phyloP scores from a whole-genome alignment of 2,797 vertebrate species.

The Microchirus variegatus region DNA sequence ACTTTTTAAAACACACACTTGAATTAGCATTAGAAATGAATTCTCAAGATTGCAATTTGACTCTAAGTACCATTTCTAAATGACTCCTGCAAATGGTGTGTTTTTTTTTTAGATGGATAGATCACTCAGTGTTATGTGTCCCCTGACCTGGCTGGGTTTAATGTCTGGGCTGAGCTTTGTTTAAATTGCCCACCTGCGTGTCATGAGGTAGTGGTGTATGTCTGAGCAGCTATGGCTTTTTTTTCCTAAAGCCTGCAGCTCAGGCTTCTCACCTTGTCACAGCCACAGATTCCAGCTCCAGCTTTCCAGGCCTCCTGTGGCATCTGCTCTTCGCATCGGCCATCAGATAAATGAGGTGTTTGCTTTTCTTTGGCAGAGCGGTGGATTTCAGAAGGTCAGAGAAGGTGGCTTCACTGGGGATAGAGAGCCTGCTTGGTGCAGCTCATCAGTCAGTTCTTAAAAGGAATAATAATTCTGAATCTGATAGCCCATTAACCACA shows the following conservation, averaged over 20 bases:
- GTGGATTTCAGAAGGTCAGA: slow-evolving; percentile 73
- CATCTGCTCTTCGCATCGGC: slow-evolving; percentile 67
- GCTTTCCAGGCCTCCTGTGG: slow-evolving; percentile 44
- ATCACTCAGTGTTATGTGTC: slow-evolving; percentile 6
- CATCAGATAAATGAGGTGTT: slow-evolving; percentile 75
- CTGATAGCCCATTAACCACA: slow-evolving; percentile 50
- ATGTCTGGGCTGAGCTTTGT: slow-evolving; percentile 29
- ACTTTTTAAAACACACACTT: slow-evolving; percentile 22
- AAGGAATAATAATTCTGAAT: slow-evolving; percentile 36
- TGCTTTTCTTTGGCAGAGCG: slow-evolving; percentile 72
- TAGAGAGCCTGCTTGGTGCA: slow-evolving; percentile 29
- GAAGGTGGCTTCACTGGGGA: slow-evolving; percentile 40
- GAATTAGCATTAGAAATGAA: slow-evolving; percentile 43
- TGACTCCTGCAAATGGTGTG: slow-evolving; percentile 6
- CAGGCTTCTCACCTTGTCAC: slow-evolving; percentile 52
- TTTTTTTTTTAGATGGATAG: slow-evolving; percentile 9
- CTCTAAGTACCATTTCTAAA: slow-evolving; percentile 12
- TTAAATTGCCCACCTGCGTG: slow-evolving; percentile 23
- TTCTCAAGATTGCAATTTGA: slow-evolving; percentile 31
- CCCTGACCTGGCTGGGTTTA: slow-evolving; percentile 15
- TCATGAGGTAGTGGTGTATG: slow-evolving; percentile 16
- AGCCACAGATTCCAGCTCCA: slow-evolving; percentile 37
- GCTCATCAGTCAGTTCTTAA: slow-evolving; percentile 39
- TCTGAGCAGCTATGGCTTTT: slow-evolving; percentile 23
- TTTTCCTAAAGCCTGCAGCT: slow-evolving; percentile 43